phyloP scores from a whole-genome alignment of 1,140 invertebrate genomes.

The Branchinecta lynchi region DNA sequence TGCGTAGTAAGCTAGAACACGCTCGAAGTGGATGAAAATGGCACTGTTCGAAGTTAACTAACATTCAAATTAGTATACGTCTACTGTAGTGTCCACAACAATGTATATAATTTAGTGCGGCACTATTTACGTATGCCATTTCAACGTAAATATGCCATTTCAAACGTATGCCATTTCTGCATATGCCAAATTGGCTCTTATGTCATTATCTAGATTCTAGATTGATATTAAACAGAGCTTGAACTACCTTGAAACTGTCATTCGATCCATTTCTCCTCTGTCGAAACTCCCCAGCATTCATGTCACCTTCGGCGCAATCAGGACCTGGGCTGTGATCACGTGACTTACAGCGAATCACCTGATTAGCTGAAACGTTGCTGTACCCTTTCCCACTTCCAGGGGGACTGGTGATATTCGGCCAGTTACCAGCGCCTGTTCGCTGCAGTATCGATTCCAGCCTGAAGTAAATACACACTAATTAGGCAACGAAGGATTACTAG shows the following conservation, averaged over 20 bases:
- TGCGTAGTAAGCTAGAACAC: too few species aligned
- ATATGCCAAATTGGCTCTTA: too few species aligned
- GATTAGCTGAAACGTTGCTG: not conserved
- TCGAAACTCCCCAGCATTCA: slow-evolving; percentile 33
- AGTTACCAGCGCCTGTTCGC: slow-evolving; percentile 20
- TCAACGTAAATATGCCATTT: too few species aligned
- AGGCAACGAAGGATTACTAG: too few species aligned
- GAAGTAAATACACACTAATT: not conserved
- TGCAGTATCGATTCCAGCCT: slow-evolving; percentile 21
- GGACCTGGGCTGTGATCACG: not conserved
- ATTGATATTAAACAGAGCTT: not conserved
- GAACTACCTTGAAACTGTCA: slow-evolving; percentile 62
- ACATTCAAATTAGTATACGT: too few species aligned
- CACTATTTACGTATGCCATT: too few species aligned
- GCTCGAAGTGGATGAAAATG: too few species aligned
- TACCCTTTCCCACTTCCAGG: not conserved
- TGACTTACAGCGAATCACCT: not conserved
- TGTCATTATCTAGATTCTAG: too few species aligned
- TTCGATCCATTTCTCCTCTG: slow-evolving; percentile 57
- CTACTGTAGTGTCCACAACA: too few species aligned
- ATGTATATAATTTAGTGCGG: too few species aligned
- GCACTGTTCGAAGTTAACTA: too few species aligned
- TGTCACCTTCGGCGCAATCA: slow-evolving; percentile 12
- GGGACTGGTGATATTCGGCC: slow-evolving; percentile 21
- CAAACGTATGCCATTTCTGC: too few species aligned